Evolutionary conservation across 1,140 invertebrate species (phyloP), one percentile per base, ranked within the genome.

Genomic region (Bombus ignitus): DNA sequence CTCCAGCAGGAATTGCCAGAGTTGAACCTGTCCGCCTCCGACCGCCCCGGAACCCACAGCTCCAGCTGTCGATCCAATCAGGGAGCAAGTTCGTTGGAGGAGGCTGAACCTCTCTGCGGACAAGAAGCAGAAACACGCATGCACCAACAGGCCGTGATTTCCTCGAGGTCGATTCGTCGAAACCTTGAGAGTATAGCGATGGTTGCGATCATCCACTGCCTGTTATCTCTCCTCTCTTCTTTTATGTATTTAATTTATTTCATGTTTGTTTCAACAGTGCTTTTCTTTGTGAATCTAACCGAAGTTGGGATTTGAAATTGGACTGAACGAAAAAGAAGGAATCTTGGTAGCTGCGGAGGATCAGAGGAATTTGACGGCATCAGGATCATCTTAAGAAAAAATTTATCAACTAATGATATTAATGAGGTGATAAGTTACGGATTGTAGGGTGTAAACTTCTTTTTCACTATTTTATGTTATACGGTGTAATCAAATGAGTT

Each of bases 1-100:
- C 95, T 99, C 99, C 84, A 99, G 96, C 25, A 99, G 97, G 95
- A 99, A 99, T 96, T 99, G 99, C 99, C 99, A 99, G 81, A 99
- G 95, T 96, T 99, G 99, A 93, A 99, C 99, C 96, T 99, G 99
- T 76, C 99, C 99, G 68, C 94, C 93, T 53, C 96, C 90, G 97
- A 97, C 95, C 97, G 96, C 93, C 97, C 97, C 89, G 96, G 97
- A 71, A 97, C 97, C 80, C 96, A 97, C 85, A 96, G 97, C 93
- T 97, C 96, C 94, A 97, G 96, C 92, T 97, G 97, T 91, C 75
- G 92, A 93, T 76, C 94, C 94, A 94, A 95, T 94, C 93, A 95
- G 92, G 59, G 94, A 94, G 89, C 93, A 94, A 88, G 93, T 94
- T 37, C 93, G 90, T 88, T 94, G 94, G 35, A 95, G 92, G 91